Percentiles rank a stretch among this genome's conserved stretches.
Evolutionary conservation across 2,797 vertebrate species (phyloP).

Genomic region (Cercopithecus hamlyni): DNA sequence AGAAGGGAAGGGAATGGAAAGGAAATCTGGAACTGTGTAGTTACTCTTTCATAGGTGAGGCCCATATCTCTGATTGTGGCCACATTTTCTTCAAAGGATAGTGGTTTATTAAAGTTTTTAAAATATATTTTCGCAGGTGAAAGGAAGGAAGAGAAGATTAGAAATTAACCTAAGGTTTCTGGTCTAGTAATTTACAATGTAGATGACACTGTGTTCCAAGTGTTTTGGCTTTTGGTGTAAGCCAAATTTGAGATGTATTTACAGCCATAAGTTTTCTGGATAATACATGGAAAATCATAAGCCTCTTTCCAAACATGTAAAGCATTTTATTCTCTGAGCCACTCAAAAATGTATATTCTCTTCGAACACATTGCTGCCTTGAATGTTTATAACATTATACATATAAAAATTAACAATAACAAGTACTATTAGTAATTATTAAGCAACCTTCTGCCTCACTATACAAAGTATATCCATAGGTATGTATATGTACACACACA

Average conservation of each 20-base stretch:
- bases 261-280: not conserved
- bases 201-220: not conserved
- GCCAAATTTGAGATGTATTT: not conserved
- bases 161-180: conserved; percentile 4
- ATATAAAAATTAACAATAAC: not conserved
- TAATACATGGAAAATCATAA: not conserved
- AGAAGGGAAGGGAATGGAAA: not conserved
- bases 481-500: not conserved
- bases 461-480: not conserved
- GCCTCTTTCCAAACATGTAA: not conserved
- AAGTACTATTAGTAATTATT: not conserved
- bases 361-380: not conserved
- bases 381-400: not conserved
- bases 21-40: not conserved
- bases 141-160: not conserved
- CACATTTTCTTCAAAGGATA: not conserved
- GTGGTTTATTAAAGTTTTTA: not conserved
- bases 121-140: not conserved
- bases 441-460: not conserved
- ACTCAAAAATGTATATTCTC: not conserved
- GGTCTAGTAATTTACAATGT: not conserved
- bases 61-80: not conserved
- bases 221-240: not conserved
- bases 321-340: not conserved
- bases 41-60: not conserved